Percentiles rank a stretch among this genome's conserved stretches.
These are phyloP conservation scores for Rhopalosiphum nymphaeae DNA, from an alignment of 2,888 invertebrate species.

Conservation along the genomic window DNA sequence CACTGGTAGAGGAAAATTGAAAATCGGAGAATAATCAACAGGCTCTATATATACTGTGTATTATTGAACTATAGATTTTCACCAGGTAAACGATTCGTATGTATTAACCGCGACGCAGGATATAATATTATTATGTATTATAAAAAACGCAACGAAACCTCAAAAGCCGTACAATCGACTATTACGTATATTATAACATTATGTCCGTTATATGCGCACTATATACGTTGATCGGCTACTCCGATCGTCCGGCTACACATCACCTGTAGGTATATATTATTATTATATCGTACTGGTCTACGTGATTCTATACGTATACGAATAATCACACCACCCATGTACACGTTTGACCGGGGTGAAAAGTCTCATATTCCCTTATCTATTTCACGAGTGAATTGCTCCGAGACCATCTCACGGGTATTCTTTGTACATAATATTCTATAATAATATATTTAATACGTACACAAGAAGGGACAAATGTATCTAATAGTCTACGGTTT, in stretches of 20 bases:
- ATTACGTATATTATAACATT: neutral
- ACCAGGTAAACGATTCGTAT: neutral
- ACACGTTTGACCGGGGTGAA: constrained; percentile 13
- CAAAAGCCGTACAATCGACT: constrained; percentile 15
- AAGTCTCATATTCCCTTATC: constrained; percentile 51
- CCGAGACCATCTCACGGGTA: constrained; percentile 56
- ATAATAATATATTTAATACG: neutral
- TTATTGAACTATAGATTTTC: neutral
- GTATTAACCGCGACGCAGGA: neutral
- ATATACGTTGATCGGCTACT: neutral
- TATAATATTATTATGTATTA: neutral
- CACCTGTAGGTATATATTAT: too few species aligned
- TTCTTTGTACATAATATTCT: neutral
- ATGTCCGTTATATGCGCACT: neutral
- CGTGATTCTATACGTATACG: neutral
- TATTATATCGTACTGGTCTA: neutral
- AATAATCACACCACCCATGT: neutral
- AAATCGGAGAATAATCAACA: neutral
- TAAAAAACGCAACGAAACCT: constrained; percentile 8
- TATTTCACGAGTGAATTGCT: constrained; percentile 53
- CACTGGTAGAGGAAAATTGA: neutral
- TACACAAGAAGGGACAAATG: neutral
- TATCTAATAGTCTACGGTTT: neutral
- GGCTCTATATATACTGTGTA: neutral
- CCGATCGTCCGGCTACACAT: neutral